Evolutionary conservation across 2,113 vertebrate genomes (phyloP).

Genomic region (Typhlomys cinereus): DNA sequence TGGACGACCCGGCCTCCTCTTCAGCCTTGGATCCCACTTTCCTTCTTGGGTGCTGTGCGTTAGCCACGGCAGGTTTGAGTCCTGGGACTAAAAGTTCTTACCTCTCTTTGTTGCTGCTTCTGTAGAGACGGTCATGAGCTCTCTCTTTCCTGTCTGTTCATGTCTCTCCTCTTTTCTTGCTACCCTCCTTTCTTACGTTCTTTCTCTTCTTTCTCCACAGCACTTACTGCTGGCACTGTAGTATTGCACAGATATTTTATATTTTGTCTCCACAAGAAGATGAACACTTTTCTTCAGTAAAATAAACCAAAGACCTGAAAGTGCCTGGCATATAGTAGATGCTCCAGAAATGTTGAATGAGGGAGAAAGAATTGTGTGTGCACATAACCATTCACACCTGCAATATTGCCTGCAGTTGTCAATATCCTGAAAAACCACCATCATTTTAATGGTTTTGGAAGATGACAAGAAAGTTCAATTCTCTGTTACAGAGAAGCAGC

Average conservation of each 20-base stretch:
- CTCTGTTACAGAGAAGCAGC: neutral
- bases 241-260: neutral
- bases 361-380: neutral
- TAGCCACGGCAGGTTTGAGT: neutral
- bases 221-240: neutral
- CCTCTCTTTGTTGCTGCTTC: neutral
- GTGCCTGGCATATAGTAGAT: neutral
- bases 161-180: neutral
- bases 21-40: neutral
- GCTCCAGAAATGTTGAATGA: neutral
- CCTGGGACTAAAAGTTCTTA: neutral
- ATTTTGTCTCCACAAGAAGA: neutral
- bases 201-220: neutral
- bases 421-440: neutral
- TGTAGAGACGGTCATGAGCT: neutral
- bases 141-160: neutral
- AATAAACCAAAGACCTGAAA: neutral
- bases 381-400: neutral
- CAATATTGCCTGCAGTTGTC: neutral
- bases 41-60: neutral
- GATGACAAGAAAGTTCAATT: neutral
- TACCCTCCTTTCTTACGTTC: neutral
- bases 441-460: neutral
- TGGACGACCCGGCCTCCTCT: neutral
- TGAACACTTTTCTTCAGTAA: neutral